Conservation (phyloP, 2,113 vertebrate genomes). For the rabbit (Oryctolagus cuniculus) region mOryCun1.1 NC_091445.1:89515501-89516000, state of each 20-base stretch:
- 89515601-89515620: too few species aligned
- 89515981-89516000: constrained; percentile 74
- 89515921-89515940: constrained; percentile 41
- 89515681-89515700: neutral
- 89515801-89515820: constrained; percentile 68
- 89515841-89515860: constrained; percentile 49
- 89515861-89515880: neutral
- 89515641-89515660: too few species aligned
- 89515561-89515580: too few species aligned
- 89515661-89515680: neutral
- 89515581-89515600: too few species aligned
- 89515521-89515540: too few species aligned
- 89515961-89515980: constrained; percentile 20
- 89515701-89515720: neutral
- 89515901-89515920: constrained; percentile 48
- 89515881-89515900: neutral
- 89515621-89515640: too few species aligned
- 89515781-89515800: constrained; percentile 27
- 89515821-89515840: constrained; percentile 71
- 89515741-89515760: constrained; percentile 16
- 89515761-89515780: constrained; percentile 71
- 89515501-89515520: too few species aligned
- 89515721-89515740: accelerated
- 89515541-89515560: too few species aligned
- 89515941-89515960: constrained; percentile 7